These are phyloP conservation scores for Drosophila lacteicornis DNA, from an alignment of 1,140 invertebrate genomes.

Conservation along the genomic window DNA sequence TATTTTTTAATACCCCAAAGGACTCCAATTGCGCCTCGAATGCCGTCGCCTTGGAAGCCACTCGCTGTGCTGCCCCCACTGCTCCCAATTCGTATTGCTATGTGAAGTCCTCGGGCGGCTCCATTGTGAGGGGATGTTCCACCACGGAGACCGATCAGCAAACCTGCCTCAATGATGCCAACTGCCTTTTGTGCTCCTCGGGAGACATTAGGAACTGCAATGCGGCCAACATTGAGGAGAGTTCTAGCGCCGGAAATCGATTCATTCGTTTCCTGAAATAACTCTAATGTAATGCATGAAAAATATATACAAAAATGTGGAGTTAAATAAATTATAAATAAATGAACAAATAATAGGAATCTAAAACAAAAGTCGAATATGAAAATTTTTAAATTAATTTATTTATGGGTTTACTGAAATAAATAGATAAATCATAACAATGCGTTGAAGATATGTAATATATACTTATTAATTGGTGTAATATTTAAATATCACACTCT, in stretches of 20 bases:
- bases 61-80: conserved; percentile 61
- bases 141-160: conserved; percentile 66
- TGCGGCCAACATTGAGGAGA: conserved; percentile 45
- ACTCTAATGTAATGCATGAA: background rate
- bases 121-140: conserved; percentile 64
- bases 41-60: conserved; percentile 32
- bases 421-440: background rate
- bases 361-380: background rate
- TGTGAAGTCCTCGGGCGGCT: conserved; percentile 55
- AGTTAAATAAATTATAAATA: background rate
- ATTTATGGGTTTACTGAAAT: background rate
- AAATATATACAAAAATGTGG: background rate
- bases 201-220: conserved; percentile 72
- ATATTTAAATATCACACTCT: too few species aligned
- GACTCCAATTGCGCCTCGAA: conserved; percentile 62
- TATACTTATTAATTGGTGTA: too few species aligned
- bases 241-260: conserved; percentile 44
- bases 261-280: conserved; percentile 59
- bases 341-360: background rate
- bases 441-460: too few species aligned
- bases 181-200: conserved; percentile 69
- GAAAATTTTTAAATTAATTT: background rate
- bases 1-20: conserved; percentile 4
- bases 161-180: conserved; percentile 65
- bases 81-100: conserved; percentile 77